These are phyloP conservation scores for Calameuta filiformis DNA, from an alignment of 2,888 invertebrate species.

Conservation along the genomic window DNA sequence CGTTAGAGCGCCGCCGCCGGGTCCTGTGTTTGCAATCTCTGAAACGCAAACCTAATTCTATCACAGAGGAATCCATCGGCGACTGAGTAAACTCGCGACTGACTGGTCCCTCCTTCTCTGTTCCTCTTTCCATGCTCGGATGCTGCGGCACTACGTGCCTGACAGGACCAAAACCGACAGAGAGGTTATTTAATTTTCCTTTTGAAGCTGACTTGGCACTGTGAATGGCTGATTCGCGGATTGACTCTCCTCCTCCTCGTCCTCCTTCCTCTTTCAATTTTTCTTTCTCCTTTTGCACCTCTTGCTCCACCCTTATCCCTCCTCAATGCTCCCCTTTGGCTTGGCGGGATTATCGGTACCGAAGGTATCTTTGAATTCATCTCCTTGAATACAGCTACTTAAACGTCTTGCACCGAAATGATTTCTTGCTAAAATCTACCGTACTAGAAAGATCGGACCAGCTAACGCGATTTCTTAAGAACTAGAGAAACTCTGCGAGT, in stretches of 20 bases:
- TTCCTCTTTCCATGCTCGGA: not conserved
- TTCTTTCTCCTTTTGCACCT: not conserved
- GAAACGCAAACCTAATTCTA: slow-evolving; percentile 32
- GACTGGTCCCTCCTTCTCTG: not conserved
- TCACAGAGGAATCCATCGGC: slow-evolving; percentile 32
- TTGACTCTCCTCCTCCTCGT: slow-evolving; percentile 21
- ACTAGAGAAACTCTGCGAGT: not conserved
- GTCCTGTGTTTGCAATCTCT: slow-evolving; percentile 15
- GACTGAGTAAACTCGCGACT: slow-evolving; percentile 33
- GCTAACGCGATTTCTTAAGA: not conserved
- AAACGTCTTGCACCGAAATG: not conserved
- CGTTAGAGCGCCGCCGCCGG: not conserved
- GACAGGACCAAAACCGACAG: slow-evolving; percentile 10
- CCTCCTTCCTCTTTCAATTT: slow-evolving; percentile 8
- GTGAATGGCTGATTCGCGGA: slow-evolving; percentile 44
- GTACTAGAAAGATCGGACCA: not conserved
- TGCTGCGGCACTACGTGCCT: slow-evolving; percentile 1
- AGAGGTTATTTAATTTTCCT: slow-evolving; percentile 56
- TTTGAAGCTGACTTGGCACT: slow-evolving; percentile 49
- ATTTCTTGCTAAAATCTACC: not conserved
- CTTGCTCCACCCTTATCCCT: not conserved
- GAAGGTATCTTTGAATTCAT: not conserved
- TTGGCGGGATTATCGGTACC: not conserved
- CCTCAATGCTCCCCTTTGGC: not conserved
- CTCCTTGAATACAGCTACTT: not conserved